Base-by-base conservation (phyloP, 2,888 invertebrate genomes). In the Desoria tigrina region DNA sequence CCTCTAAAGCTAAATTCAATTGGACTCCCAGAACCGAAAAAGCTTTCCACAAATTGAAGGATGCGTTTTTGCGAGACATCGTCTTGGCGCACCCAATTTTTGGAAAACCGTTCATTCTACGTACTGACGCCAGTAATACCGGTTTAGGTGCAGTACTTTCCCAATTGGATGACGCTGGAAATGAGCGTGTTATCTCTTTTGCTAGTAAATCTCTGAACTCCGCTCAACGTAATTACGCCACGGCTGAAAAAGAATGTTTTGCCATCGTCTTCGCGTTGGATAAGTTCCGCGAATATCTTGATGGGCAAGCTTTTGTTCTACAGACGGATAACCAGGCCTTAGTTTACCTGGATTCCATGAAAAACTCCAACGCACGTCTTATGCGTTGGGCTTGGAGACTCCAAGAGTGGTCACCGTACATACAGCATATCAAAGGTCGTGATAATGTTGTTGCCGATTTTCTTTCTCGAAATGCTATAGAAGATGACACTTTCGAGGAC, bases 371-470 rank as follows among this genome's bases (percentile, higher is more conserved):
- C 27, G 27, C 32, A 9, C 28, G 54, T 14, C 54, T 67, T 1
- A 64, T 50, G 50, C 58, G 64, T 14, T 67, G 67, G 64, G 42
- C 62, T 9, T 27, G 50, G 11, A 42, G 32, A 24, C 18, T 67
- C 1, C 63, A 59, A 27, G 67, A 65, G 21, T 62, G 51, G 32
- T 26, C 39, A 7, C 51, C 64, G 0, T 23, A 18, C 3, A 62
- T 62, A 18, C 28, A 63, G n/a, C 39, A 45, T 21, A 57, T 54
- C 7, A 23, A 24, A 16, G 58, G 66, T 1, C 24, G 21, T 1
- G 45, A 42, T 6, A 66, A 66, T 28, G 50, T 50, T 14, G 54
- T 42, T 11, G 66, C 66, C 2, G 51, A 63, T 53, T 62, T 16
- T 28, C 42, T 66, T n/a, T 66, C 66, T 11, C 45, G 66, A 0